Conservation (phyloP, 2,888 invertebrate genomes). For the Drosophila borealis region DNA sequence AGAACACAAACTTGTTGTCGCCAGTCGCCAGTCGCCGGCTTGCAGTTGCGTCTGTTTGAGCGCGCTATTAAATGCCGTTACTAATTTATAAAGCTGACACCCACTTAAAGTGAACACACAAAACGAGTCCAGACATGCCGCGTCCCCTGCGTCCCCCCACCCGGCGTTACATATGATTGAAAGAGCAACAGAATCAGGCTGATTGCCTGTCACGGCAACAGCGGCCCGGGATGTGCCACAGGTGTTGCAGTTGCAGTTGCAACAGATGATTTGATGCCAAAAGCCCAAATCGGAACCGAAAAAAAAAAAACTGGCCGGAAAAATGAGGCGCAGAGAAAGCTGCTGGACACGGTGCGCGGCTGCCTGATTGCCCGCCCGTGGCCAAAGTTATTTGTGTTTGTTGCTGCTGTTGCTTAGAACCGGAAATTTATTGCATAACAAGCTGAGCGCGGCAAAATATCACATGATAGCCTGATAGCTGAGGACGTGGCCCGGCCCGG, state of each 20-base stretch:
- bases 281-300: slow-evolving; percentile 30
- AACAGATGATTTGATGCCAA: slow-evolving; percentile 15
- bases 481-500: slow-evolving; percentile 22
- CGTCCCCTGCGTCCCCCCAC: too few relatives aligned
- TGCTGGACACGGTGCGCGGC: slow-evolving; percentile 13
- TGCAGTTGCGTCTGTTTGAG: slow-evolving; percentile 5
- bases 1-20: slow-evolving; percentile 53
- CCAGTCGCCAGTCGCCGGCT: not conserved
- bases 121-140: slow-evolving; percentile 39
- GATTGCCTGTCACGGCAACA: slow-evolving; percentile 29
- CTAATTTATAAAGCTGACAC: slow-evolving; percentile 69
- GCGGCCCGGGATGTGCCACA: slow-evolving; percentile 34
- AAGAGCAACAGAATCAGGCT: slow-evolving; percentile 42
- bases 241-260: slow-evolving; percentile 39
- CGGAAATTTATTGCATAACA: slow-evolving; percentile 82
- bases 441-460: slow-evolving; percentile 59
- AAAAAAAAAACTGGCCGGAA: slow-evolving; percentile 10
- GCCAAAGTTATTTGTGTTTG: slow-evolving; percentile 50
- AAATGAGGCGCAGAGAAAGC: slow-evolving; percentile 12
- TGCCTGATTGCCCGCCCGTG: slow-evolving; percentile 21
- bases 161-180: slow-evolving; percentile 54
- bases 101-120: slow-evolving; percentile 57
- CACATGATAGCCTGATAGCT: slow-evolving; percentile 52
- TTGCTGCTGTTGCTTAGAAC: slow-evolving; percentile 58
- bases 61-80: slow-evolving; percentile 67